Percentiles rank a stretch among this genome's conserved stretches.
Conservation (phyloP, 2,888 invertebrate species). For the Schizaphis graminum region DNA sequence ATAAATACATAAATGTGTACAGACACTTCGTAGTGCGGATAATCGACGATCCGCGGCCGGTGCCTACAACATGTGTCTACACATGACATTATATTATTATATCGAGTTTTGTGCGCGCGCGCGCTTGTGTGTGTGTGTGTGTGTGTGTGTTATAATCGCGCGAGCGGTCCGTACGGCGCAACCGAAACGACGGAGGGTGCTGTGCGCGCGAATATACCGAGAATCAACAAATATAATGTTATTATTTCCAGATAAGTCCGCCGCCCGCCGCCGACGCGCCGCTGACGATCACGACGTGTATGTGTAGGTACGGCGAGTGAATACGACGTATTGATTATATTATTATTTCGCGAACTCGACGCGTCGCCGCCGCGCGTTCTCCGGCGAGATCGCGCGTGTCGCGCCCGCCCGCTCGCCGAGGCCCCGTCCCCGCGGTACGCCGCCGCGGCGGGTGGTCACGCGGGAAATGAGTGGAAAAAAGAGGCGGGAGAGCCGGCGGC, state of each 20-base stretch:
- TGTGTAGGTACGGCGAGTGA: background rate
- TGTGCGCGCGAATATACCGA: background rate
- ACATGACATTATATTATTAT: background rate
- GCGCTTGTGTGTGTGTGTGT: no score
- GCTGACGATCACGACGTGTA: background rate
- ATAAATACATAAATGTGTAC: no score
- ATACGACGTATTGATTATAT: slow-evolving; percentile 33
- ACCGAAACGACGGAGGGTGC: background rate
- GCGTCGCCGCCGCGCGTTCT: slow-evolving; percentile 10
- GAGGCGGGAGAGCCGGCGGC: background rate
- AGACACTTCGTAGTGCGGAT: no score
- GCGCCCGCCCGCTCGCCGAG: background rate
- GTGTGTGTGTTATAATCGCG: background rate
- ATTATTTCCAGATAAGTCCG: background rate
- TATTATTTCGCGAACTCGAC: background rate
- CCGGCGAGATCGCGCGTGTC: background rate
- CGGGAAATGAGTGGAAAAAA: background rate
- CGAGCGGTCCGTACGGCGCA: background rate
- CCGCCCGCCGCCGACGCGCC: background rate
- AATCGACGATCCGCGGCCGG: no score
- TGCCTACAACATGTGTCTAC: background rate
- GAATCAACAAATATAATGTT: slow-evolving; percentile 22
- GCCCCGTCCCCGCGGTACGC: background rate
- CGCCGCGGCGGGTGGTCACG: background rate
- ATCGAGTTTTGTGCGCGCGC: no score